phyloP scores from a whole-genome alignment of 2,888 invertebrate genomes.

The Metellina segmentata region DNA sequence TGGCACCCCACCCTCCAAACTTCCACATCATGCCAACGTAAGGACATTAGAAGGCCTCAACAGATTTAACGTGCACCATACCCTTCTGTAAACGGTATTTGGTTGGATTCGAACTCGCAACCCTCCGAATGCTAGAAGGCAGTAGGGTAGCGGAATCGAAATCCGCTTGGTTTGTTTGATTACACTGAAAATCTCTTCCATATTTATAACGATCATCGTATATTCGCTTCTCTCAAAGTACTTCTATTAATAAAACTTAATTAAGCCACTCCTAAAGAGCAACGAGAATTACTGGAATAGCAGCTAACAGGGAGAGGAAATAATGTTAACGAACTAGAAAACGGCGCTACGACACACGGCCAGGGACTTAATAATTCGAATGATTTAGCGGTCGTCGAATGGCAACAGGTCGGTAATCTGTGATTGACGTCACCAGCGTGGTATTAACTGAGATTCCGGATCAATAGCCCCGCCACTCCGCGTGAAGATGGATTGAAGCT shows the following conservation, averaged over 20 bases:
- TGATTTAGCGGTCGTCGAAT: not conserved
- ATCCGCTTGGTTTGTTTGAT: too few species aligned
- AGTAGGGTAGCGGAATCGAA: too few species aligned
- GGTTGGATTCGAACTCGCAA: too few species aligned
- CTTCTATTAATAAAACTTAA: not conserved
- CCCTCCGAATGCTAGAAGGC: too few species aligned
- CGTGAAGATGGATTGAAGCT: not conserved
- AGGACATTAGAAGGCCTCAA: too few species aligned
- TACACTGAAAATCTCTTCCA: too few species aligned
- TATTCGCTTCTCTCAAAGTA: not conserved
- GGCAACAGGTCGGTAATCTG: slow-evolving; percentile 15
- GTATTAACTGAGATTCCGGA: not conserved
- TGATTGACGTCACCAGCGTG: not conserved
- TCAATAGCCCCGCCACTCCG: not conserved
- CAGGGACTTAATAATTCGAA: not conserved
- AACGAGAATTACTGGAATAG: not conserved
- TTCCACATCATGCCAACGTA: too few species aligned
- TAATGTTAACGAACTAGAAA: not conserved
- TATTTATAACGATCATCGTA: too few species aligned
- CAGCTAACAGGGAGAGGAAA: not conserved
- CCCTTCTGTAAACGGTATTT: too few species aligned
- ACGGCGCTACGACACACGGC: not conserved
- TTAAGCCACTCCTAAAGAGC: not conserved
- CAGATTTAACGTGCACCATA: too few species aligned
- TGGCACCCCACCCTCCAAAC: too few species aligned